Conservation (phyloP, 2,888 invertebrate species). For the Tuberolachnus salignus region DNA sequence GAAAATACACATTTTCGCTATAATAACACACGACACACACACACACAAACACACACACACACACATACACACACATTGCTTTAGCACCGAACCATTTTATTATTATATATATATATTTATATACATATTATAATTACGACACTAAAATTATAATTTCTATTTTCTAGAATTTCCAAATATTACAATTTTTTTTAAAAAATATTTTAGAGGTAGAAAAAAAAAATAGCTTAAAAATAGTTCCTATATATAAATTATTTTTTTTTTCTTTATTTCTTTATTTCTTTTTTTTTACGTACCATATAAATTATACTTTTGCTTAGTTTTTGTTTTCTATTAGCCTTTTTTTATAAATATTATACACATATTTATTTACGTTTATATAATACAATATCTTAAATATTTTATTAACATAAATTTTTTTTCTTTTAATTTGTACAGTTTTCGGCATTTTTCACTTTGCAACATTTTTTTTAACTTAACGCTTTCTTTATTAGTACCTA, state of each 20-base stretch:
- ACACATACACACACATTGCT: conserved; percentile 38
- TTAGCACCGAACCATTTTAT: conserved; percentile 50
- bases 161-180: conserved; percentile 44
- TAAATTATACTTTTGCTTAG: conserved; percentile 47
- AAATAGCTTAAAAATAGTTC: conserved; percentile 24
- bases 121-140: conserved; percentile 18
- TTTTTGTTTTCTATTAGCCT: conserved; percentile 48
- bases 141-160: conserved; percentile 36
- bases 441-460: conserved; percentile 33
- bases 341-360: conserved; percentile 26
- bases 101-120: conserved; percentile 5
- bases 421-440: conserved; percentile 16
- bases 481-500: conserved; percentile 18
- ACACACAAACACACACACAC: conserved; percentile 19
- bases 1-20: conserved; percentile 44
- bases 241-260: conserved; percentile 1
- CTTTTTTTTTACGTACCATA: conserved; percentile 14
- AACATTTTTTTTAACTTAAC: background rate
- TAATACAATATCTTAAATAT: background rate
- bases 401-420: background rate
- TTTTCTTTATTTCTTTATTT: conserved; percentile 18
- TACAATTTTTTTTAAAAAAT: conserved; percentile 13
- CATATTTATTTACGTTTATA: background rate
- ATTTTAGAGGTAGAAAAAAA: conserved; percentile 47
- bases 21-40: too few species aligned